Evolutionary conservation across 2,113 vertebrate species (phyloP), one percentile per base, ranked within the genome.

Genomic region (Hemibates koningsi): DNA sequence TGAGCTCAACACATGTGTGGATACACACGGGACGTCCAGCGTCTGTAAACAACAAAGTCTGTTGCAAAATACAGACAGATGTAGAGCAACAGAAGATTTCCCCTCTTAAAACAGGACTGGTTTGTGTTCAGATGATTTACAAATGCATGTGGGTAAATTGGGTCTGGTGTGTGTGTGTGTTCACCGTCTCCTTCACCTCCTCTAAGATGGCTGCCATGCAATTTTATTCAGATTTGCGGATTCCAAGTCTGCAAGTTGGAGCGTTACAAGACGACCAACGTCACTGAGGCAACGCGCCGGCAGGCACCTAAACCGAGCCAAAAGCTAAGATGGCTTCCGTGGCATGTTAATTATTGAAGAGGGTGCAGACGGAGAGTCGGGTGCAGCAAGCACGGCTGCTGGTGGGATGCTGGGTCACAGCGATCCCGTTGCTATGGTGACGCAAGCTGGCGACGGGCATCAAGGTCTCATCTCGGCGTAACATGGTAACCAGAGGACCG

Each of bases 291-390:
- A 91, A 94, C 89, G 3, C 24, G 81, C 93, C 91, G 80, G 82
- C 93, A 94, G 94, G 92, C 93, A 82, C 83, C 91, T 12, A 54
- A 89, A 76, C 81, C 3, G 12, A 85, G 93, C 94, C 94, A 92
- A 94, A 94, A 89, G 86, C 91, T 93, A 95, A 95, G 92, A 95
- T 94, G 94, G 94, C 94, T 88, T 93, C 93, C 79, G 16, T 56
- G 88, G 89, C 87, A 38, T 89, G 92, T 94, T 92, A 94, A 95
- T 94, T 93, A 94, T 94, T 95, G 93, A 95, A 91, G 91, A 92
- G 88, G 80, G 85, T 86, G 91, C 92, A 90, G 87, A 87, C 66
- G 80, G 91, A 88, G 91, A 79, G 90, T 81, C 36, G 61, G 85
- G 89, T 87, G 87, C 76, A 76, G 84, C 17, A 86, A 90, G 86